Percentiles rank a stretch among this genome's conserved stretches.
These are phyloP conservation scores for Ceratothoa steindachneri DNA, from an alignment of 2,888 invertebrate genomes.

Conservation along the genomic window DNA sequence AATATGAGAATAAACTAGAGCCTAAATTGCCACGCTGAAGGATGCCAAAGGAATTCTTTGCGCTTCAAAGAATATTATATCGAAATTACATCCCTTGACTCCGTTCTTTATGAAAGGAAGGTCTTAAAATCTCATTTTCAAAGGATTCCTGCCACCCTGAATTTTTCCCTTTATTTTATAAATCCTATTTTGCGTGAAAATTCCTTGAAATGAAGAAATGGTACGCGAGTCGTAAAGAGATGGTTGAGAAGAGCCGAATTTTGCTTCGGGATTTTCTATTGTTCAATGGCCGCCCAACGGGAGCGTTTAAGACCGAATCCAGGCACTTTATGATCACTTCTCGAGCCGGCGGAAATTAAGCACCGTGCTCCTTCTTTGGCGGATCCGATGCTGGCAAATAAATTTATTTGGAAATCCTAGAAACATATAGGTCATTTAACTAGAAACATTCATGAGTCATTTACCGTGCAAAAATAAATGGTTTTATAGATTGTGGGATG, in stretches of 20 bases:
- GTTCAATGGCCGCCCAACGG: not conserved
- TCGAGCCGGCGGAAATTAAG: not conserved
- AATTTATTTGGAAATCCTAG: not conserved
- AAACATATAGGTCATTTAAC: not conserved
- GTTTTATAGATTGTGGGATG: too few species aligned
- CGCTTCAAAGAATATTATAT: not conserved
- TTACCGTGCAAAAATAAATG: too few species aligned
- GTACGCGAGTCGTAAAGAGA: slow-evolving; percentile 7
- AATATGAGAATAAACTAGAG: not conserved
- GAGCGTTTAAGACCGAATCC: not conserved
- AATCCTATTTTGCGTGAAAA: slow-evolving; percentile 5
- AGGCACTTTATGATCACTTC: not conserved
- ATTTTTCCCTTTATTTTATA: not conserved
- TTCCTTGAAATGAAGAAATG: slow-evolving; percentile 5
- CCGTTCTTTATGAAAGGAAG: not conserved
- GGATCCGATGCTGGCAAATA: not conserved
- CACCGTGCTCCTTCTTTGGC: not conserved
- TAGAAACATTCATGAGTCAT: too few species aligned
- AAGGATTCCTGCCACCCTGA: not conserved
- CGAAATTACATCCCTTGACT: not conserved
- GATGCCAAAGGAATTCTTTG: not conserved
- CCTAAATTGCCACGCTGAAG: not conserved
- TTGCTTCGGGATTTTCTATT: not conserved
- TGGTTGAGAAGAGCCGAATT: not conserved
- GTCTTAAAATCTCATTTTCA: not conserved